Percentiles rank a stretch among this genome's conserved stretches.
Conservation (phyloP, 2,113 vertebrate genomes). For the Dipodomys ordii region DNA sequence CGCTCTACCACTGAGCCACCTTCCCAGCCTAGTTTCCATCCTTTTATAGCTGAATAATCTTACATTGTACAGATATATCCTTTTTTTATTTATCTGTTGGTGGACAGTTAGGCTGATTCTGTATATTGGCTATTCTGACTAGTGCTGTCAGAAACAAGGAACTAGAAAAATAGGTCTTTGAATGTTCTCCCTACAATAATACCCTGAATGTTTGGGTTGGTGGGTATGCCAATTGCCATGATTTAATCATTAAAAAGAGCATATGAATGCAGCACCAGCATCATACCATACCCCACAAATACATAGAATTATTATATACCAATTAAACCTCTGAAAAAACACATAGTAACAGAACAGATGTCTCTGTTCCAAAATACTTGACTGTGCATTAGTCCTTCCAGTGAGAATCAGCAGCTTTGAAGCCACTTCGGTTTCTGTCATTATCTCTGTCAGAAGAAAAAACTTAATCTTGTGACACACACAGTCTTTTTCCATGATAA, state of each 20-base stretch:
- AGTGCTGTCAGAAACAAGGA: background rate
- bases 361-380: background rate
- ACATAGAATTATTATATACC: background rate
- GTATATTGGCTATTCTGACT: background rate
- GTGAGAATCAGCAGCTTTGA: background rate
- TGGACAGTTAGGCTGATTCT: background rate
- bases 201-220: background rate
- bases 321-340: background rate
- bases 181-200: background rate
- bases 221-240: background rate
- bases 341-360: background rate
- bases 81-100: background rate
- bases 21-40: background rate
- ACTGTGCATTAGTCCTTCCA: background rate
- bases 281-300: background rate
- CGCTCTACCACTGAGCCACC: no score
- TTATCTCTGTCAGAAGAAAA: background rate
- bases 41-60: background rate
- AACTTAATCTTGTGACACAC: constrained; percentile 49
- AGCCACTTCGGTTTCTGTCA: constrained; percentile 30
- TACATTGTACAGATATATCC: background rate
- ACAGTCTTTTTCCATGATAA: constrained; percentile 22
- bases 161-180: background rate
- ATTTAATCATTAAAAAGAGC: background rate
- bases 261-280: background rate